Conservation (phyloP, 2,797 vertebrate genomes). For the Thalassophryne amazonica region DNA sequence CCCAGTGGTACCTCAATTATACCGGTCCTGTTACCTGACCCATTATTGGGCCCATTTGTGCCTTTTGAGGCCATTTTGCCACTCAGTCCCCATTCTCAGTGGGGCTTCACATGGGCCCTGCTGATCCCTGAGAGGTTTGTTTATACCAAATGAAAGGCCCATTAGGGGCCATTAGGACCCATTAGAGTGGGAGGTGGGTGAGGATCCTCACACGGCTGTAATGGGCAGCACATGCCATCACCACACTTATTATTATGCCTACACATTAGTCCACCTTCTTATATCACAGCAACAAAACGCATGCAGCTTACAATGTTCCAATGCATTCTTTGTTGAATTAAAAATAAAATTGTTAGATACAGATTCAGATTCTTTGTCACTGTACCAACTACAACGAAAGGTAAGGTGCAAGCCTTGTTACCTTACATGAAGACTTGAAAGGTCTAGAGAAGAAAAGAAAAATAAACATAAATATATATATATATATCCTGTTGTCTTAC, state of each 20-base stretch:
- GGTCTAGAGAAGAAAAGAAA: too few relatives aligned
- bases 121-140: not conserved
- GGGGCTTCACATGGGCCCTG: conserved; percentile 10
- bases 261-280: not conserved
- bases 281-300: not conserved
- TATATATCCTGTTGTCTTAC: too few relatives aligned
- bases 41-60: conserved; percentile 52
- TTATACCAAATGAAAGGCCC: conserved; percentile 19
- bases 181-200: conserved; percentile 44
- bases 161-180: conserved; percentile 53
- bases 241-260: not conserved
- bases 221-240: conserved; percentile 18
- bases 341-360: too few relatives aligned
- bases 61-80: conserved; percentile 66
- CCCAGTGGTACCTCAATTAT: not conserved
- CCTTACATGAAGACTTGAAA: too few relatives aligned
- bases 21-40: not conserved
- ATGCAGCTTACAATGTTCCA: not conserved
- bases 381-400: too few relatives aligned
- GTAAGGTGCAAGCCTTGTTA: too few relatives aligned
- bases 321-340: too few relatives aligned
- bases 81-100: conserved; percentile 3
- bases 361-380: too few relatives aligned
- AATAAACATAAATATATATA: too few relatives aligned
- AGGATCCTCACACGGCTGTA: conserved; percentile 55